Evolutionary conservation across 2,888 invertebrate species (phyloP).

Genomic region (Gerris lacustris): DNA sequence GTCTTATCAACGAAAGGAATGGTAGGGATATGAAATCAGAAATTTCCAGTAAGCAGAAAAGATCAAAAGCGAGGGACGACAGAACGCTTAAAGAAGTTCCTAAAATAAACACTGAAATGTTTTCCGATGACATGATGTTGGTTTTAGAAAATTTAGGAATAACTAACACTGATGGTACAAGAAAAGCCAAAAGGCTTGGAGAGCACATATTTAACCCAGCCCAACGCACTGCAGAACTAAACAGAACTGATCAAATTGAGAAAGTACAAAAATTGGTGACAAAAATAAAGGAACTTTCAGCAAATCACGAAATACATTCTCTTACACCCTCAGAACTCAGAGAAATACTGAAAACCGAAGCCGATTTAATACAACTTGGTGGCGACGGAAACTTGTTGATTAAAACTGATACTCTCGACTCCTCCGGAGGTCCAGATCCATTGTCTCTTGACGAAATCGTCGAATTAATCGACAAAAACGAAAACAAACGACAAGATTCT

Average conservation of each 20-base stretch:
- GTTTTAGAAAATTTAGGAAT: slow-evolving; percentile 38
- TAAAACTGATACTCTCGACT: neutral
- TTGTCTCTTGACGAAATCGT: neutral
- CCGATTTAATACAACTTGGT: slow-evolving; percentile 11
- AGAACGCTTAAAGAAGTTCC: slow-evolving; percentile 8
- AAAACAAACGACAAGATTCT: slow-evolving; percentile 2
- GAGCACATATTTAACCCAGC: slow-evolving; percentile 39
- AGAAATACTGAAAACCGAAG: slow-evolving; percentile 11
- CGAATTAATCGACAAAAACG: neutral
- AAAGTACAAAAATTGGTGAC: slow-evolving; percentile 38
- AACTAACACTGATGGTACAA: slow-evolving; percentile 27
- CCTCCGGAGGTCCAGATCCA: neutral
- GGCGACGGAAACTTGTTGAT: neutral
- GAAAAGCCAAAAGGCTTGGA: slow-evolving; percentile 10
- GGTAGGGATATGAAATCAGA: neutral
- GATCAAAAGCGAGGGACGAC: slow-evolving; percentile 18
- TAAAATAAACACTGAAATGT: slow-evolving; percentile 26
- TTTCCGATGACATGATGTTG: slow-evolving; percentile 36
- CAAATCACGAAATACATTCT: slow-evolving; percentile 14
- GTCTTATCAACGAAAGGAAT: slow-evolving; percentile 33
- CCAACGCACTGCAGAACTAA: slow-evolving; percentile 31
- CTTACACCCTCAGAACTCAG: slow-evolving; percentile 14
- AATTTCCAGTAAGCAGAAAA: neutral
- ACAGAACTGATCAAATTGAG: slow-evolving; percentile 38
- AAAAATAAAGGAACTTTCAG: slow-evolving; percentile 31